Evolutionary conservation across 1,140 invertebrate genomes (phyloP).

Genomic region (Cheumatopsyche charites): DNA sequence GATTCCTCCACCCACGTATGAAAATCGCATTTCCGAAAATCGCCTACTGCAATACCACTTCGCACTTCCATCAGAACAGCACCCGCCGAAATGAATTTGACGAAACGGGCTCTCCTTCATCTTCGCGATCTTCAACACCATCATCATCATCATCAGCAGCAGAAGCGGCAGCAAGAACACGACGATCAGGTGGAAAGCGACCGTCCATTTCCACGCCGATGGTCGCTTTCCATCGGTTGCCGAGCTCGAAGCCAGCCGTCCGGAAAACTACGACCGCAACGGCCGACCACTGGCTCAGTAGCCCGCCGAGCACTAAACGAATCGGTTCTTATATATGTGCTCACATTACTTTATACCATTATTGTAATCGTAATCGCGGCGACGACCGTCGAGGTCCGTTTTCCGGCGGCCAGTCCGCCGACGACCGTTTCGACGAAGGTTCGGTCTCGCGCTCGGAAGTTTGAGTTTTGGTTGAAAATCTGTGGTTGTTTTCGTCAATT

Average conservation of each 20-base stretch:
- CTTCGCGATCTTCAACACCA: neutral
- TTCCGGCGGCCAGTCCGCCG: neutral
- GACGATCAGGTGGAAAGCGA: conserved; percentile 28
- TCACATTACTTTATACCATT: neutral
- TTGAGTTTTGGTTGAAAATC: no score
- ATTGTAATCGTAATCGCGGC: neutral
- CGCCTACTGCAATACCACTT: neutral
- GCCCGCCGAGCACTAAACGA: conserved; percentile 21
- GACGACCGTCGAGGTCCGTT: no score
- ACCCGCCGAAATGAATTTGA: neutral
- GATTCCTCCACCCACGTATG: neutral
- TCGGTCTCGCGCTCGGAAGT: neutral
- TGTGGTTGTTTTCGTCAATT: no score
- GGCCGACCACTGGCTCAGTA: conserved; percentile 41
- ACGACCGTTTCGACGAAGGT: neutral
- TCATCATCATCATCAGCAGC: no score
- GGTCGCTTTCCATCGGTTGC: conserved; percentile 37
- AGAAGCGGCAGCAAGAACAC: no score
- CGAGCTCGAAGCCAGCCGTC: conserved; percentile 11
- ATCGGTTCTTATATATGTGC: conserved; percentile 16
- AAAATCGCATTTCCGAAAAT: no score
- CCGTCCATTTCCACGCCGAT: conserved; percentile 29
- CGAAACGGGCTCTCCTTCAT: neutral
- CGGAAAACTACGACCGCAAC: conserved; percentile 6
- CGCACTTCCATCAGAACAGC: neutral